These are phyloP conservation scores for Araneus ventricosus DNA, from an alignment of 1,140 invertebrate species.

Conservation along the genomic window DNA sequence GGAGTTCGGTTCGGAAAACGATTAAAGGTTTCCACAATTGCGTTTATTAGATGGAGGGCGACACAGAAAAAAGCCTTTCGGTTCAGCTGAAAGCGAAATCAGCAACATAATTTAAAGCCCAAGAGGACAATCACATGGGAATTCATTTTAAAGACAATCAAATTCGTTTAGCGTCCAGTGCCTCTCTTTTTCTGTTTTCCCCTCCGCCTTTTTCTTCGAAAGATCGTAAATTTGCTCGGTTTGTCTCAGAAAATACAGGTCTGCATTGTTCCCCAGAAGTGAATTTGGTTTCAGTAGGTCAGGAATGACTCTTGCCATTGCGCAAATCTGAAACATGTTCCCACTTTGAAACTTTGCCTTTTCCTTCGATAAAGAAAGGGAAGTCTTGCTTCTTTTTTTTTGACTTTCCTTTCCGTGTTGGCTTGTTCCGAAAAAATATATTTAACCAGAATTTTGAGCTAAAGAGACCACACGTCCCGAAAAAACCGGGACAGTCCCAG, in stretches of 20 bases:
- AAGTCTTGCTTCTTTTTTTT: neutral
- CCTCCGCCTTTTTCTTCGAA: constrained; percentile 15
- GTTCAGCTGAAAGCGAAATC: neutral
- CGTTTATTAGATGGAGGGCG: neutral
- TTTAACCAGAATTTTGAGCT: neutral
- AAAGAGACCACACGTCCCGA: neutral
- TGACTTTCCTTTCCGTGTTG: neutral
- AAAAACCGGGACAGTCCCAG: neutral
- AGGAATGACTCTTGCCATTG: constrained; percentile 22
- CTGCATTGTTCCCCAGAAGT: constrained; percentile 39
- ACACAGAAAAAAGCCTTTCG: neutral
- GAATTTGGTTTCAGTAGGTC: constrained; percentile 53
- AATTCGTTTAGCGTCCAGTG: constrained; percentile 25
- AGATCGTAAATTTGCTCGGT: constrained; percentile 56
- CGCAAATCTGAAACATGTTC: constrained; percentile 20
- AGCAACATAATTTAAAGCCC: neutral
- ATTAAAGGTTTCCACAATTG: neutral
- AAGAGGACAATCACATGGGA: neutral
- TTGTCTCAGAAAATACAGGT: constrained; percentile 36
- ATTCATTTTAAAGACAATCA: constrained; percentile 53
- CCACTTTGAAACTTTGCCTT: neutral
- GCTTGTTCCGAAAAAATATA: neutral
- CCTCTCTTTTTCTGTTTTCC: constrained; percentile 5
- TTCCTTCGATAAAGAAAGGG: constrained; percentile 8
- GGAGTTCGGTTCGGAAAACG: neutral